These are phyloP conservation scores for Oncorhynchus keta DNA, from an alignment of 2,113 vertebrate species.

Conservation along the genomic window DNA sequence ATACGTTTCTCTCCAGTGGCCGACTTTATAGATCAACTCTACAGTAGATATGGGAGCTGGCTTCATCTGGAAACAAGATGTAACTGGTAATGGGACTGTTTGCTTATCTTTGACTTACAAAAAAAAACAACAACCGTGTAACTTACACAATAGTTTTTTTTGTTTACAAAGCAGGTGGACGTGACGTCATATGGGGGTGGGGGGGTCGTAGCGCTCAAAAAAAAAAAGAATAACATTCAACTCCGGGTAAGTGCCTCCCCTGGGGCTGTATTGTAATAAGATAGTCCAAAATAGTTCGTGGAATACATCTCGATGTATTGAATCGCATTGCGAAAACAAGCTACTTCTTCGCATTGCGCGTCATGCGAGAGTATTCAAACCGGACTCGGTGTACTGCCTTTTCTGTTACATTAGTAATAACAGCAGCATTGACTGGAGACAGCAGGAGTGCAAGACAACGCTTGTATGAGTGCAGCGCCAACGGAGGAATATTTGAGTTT, in stretches of 20 bases:
- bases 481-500: conserved; percentile 75
- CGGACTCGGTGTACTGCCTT: conserved; percentile 70
- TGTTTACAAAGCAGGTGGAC: conserved; percentile 90
- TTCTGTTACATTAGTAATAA: conserved; percentile 80
- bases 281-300: conserved; percentile 71
- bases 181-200: conserved; percentile 77
- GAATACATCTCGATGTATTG: conserved; percentile 75
- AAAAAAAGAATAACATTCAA: conserved; percentile 70
- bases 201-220: conserved; percentile 73
- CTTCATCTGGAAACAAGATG: neutral
- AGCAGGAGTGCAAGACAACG: conserved; percentile 72
- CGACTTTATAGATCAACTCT: neutral
- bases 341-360: conserved; percentile 75
- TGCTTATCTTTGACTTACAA: conserved; percentile 10
- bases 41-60: neutral
- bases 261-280: conserved; percentile 67
- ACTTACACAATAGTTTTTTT: conserved; percentile 63
- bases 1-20: neutral
- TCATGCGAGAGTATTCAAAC: conserved; percentile 73
- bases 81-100: conserved; percentile 19
- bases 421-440: conserved; percentile 76
- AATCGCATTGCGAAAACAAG: conserved; percentile 73
- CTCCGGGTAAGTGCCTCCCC: conserved; percentile 71
- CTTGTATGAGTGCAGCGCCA: conserved; percentile 65
- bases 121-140: conserved; percentile 59